These are phyloP conservation scores for Globicephala melas DNA, from an alignment of 2,113 vertebrate species.

Conservation along the genomic window DNA sequence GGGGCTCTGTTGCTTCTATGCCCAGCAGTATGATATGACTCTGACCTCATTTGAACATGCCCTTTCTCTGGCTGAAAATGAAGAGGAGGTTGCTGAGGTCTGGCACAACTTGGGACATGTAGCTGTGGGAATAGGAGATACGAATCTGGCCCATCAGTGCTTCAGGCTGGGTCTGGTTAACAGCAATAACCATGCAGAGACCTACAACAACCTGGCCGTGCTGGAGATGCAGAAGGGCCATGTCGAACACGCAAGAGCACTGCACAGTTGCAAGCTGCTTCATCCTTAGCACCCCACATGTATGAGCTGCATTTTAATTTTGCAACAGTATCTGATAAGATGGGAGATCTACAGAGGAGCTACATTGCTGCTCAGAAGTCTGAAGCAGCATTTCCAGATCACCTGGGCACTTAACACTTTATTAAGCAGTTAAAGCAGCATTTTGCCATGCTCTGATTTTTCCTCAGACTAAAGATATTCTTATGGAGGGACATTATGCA, in stretches of 20 bases:
- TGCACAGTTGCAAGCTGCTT: too few relatives aligned
- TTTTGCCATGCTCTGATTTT: conserved; percentile 89
- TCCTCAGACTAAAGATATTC: not conserved
- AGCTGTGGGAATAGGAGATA: conserved; percentile 94
- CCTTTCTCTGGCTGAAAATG: conserved; percentile 89
- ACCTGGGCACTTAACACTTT: conserved; percentile 93
- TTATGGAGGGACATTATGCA: not conserved
- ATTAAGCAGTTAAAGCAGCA: conserved; percentile 92
- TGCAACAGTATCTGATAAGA: conserved; percentile 74
- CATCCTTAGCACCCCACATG: too few relatives aligned
- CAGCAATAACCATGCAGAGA: conserved; percentile 93
- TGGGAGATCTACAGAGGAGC: conserved; percentile 96
- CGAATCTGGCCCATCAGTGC: conserved; percentile 93
- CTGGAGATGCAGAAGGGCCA: conserved; percentile 93
- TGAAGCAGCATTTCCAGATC: conserved; percentile 93
- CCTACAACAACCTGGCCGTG: conserved; percentile 96
- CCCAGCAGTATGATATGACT: conserved; percentile 98
- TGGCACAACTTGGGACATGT: conserved; percentile 98
- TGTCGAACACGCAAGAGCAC: conserved; percentile 82
- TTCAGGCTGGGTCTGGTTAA: conserved; percentile 92
- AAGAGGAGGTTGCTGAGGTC: conserved; percentile 94
- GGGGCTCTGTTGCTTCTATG: conserved; percentile 97
- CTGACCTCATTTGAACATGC: conserved; percentile 95
- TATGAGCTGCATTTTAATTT: too few relatives aligned
- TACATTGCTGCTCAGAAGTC: conserved; percentile 92